phyloP scores from a whole-genome alignment of 1,140 invertebrate species.

The Spodoptera litura region DNA sequence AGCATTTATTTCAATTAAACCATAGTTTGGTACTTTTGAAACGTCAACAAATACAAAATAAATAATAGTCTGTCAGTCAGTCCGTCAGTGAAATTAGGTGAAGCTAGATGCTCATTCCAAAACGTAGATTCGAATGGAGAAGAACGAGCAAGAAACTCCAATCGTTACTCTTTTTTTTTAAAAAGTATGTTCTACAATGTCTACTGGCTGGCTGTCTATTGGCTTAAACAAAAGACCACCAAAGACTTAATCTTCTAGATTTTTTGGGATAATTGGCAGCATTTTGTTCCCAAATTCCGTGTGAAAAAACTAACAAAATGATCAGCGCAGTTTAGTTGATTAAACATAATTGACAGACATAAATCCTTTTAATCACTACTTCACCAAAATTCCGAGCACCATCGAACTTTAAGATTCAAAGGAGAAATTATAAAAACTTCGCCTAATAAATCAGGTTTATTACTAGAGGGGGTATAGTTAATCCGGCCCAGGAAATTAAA shows the following conservation, averaged over 20 bases:
- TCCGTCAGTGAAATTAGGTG: too few relatives aligned
- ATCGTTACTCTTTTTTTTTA: too few relatives aligned
- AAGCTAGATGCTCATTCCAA: too few relatives aligned
- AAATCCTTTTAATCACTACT: slow-evolving; percentile 22
- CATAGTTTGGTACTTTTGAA: too few relatives aligned
- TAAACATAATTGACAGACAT: slow-evolving; percentile 30
- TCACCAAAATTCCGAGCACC: slow-evolving; percentile 17
- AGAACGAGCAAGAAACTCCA: too few relatives aligned
- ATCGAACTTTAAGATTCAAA: slow-evolving; percentile 27
- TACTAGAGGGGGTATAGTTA: slow-evolving; percentile 74
- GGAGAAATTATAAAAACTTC: slow-evolving; percentile 58
- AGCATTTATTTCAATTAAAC: too few relatives aligned
- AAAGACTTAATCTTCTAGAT: not conserved
- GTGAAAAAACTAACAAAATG: not conserved
- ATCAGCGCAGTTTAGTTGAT: not conserved
- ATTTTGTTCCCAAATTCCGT: not conserved
- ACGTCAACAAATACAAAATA: too few relatives aligned
- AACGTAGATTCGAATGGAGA: too few relatives aligned
- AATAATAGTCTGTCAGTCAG: too few relatives aligned
- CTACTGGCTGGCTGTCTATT: too few relatives aligned
- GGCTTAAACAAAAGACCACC: too few relatives aligned
- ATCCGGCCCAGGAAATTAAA: slow-evolving; percentile 84
- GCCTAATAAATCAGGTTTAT: slow-evolving; percentile 80
- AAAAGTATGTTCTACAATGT: too few relatives aligned
- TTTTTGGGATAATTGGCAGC: not conserved